Percentiles rank a stretch among this genome's conserved stretches.
These are phyloP conservation scores for Platycheirus rosarum DNA, from an alignment of 2,888 invertebrate species.

Conservation along the genomic window DNA sequence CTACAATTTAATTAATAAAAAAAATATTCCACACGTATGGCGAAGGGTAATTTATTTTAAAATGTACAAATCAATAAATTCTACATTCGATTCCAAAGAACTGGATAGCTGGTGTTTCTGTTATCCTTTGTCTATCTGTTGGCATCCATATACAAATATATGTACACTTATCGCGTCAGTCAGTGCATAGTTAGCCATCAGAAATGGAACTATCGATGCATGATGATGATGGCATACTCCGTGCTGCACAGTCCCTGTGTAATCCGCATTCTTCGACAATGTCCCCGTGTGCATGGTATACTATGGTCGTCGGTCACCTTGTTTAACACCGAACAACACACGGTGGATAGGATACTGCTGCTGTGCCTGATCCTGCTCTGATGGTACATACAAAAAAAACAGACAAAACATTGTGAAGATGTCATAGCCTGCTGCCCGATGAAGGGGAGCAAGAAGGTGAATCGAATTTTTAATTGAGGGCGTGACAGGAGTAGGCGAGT, in stretches of 20 bases:
- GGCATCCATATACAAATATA: constrained; percentile 20
- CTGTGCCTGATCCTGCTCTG: not conserved
- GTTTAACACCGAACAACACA: constrained; percentile 54
- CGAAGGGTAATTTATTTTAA: constrained; percentile 12
- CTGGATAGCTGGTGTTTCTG: not conserved
- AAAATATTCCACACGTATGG: too few relatives aligned
- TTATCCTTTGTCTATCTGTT: not conserved
- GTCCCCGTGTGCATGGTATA: constrained; percentile 12
- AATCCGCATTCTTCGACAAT: constrained; percentile 25
- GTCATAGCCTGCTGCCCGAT: constrained; percentile 37
- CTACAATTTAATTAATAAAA: too few relatives aligned
- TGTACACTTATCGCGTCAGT: too few relatives aligned
- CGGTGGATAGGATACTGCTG: constrained; percentile 8
- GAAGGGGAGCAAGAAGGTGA: constrained; percentile 6
- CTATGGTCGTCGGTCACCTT: constrained; percentile 10
- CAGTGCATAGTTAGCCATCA: constrained; percentile 30
- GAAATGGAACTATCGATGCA: constrained; percentile 51
- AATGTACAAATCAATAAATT: constrained; percentile 27
- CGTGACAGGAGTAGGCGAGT: constrained; percentile 43
- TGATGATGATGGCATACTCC: constrained; percentile 43
- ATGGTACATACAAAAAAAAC: constrained; percentile 6
- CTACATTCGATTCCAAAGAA: constrained; percentile 10
- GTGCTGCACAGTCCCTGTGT: constrained; percentile 2
- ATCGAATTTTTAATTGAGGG: constrained; percentile 61
- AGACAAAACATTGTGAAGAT: constrained; percentile 43